These are phyloP conservation scores for Rhizomys pruinosus DNA, from an alignment of 2,113 vertebrate genomes.

Conservation along the genomic window DNA sequence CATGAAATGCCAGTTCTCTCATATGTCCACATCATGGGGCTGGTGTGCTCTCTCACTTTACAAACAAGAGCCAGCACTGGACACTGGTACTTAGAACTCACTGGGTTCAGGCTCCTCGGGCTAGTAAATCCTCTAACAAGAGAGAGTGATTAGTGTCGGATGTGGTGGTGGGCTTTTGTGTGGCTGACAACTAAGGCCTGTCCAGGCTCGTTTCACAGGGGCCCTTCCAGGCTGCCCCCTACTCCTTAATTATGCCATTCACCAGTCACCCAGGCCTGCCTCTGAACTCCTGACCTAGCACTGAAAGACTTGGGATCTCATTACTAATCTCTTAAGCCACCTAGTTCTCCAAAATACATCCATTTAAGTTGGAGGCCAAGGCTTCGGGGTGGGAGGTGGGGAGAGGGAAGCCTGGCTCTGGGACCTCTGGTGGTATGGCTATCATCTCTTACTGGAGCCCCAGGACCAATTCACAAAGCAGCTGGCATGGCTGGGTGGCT, in stretches of 20 bases:
- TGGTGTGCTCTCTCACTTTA: background rate
- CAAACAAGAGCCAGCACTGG: background rate
- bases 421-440: constrained; percentile 11
- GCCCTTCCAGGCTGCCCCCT: constrained; percentile 62
- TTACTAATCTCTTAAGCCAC: constrained; percentile 83
- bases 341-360: constrained; percentile 76
- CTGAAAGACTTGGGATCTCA: constrained; percentile 81
- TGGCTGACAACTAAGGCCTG: constrained; percentile 70
- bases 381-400: constrained; percentile 60
- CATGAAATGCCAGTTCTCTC: background rate
- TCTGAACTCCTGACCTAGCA: constrained; percentile 80
- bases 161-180: constrained; percentile 77
- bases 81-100: background rate
- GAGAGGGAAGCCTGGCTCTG: background rate
- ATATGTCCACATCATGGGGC: fast-evolving
- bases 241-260: constrained; percentile 76
- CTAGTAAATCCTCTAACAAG: constrained; percentile 80
- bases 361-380: constrained; percentile 78
- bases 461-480: background rate
- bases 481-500: background rate
- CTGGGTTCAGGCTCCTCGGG: constrained; percentile 32
- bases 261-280: constrained; percentile 61
- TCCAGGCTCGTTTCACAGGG: constrained; percentile 65
- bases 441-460: background rate
- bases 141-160: constrained; percentile 80